Base-by-base conservation (phyloP, 1,140 invertebrate genomes). In the Micrasema minimum region DNA sequence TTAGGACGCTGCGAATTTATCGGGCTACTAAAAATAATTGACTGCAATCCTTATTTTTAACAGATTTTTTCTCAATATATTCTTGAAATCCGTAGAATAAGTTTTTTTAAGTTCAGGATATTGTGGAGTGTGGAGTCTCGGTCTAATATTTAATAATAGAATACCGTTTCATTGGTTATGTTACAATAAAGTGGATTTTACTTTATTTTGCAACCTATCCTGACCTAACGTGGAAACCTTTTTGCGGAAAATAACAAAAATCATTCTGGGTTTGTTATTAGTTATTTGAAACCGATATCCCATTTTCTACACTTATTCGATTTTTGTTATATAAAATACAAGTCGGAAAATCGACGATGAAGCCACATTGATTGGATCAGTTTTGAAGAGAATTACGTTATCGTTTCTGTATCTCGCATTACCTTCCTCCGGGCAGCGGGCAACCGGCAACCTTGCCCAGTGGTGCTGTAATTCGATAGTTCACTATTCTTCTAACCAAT, bases 381-480 rank as follows among this genome's bases (percentile, higher is more conserved):
- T 35, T 57, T 57, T 57, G 53, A 57, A 57, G 53, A 57, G 37
- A 57, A 57, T 57, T 57, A 31, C 37, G 53, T 57, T 57, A 57
- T 38, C 31, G 16, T 57, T 57, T 57, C 23, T 57, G 16, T 57
- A 35, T 57, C 53, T 57, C 53, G 35, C 53, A 20, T 57, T 57
- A 57, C 20, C 18, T 51, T 23, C 48, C 48, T 11, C 11, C 31
- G 26, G 31, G 22, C 18, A 22, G 6, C 9, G 50, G 22, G 50
- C 5, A 12, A 22, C 7, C 4, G 48, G 20, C 22, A 10, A 9
- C 11, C 2, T 12, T 20, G 22, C 20, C 20, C 22, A 22, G 18
- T 14, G 31, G 26, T 37, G 31, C 53, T 57, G 53, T 57, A 57
- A 57, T 18, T 57, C 53, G 53, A 57, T 57, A 57, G 53, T 14